These are phyloP conservation scores for Eidolon helvum DNA, from an alignment of 2,113 vertebrate genomes.

Conservation along the genomic window DNA sequence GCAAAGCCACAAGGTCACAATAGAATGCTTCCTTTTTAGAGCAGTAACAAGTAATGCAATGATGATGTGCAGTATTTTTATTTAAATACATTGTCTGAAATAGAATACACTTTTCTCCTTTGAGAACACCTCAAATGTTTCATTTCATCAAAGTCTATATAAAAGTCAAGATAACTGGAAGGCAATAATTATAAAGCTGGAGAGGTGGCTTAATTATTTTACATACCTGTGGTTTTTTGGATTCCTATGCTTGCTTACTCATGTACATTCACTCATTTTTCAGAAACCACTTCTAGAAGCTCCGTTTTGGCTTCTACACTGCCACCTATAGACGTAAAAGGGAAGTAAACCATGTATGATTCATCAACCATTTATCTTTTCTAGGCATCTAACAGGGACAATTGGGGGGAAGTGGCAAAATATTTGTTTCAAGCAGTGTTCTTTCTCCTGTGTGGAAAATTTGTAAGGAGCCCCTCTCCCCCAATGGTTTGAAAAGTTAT, in stretches of 20 bases:
- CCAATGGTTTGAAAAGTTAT: not conserved
- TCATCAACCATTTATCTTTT: conserved; percentile 37
- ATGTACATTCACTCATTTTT: conserved; percentile 76
- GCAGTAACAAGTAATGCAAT: not conserved
- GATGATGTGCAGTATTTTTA: conserved; percentile 7
- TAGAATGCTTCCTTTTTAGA: not conserved
- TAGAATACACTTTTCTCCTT: conserved; percentile 22
- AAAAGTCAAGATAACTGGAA: conserved; percentile 68
- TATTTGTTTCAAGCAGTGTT: not conserved
- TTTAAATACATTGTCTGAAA: conserved; percentile 43
- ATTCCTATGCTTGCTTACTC: conserved; percentile 83
- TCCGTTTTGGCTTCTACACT: conserved; percentile 83
- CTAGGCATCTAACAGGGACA: conserved; percentile 3
- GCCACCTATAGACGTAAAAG: conserved; percentile 86
- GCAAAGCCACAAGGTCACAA: not conserved
- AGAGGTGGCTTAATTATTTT: conserved; percentile 81
- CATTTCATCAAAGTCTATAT: conserved; percentile 28
- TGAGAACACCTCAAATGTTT: not conserved
- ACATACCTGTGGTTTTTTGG: conserved; percentile 87
- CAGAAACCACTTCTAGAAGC: conserved; percentile 79
- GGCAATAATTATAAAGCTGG: conserved; percentile 76
- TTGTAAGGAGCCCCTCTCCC: not conserved
- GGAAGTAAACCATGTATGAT: conserved; percentile 79
- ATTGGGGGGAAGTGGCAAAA: not conserved
- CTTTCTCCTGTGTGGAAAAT: not conserved